Evolutionary conservation across 2,113 vertebrate genomes (phyloP).

Genomic region (Motacilla alba): DNA sequence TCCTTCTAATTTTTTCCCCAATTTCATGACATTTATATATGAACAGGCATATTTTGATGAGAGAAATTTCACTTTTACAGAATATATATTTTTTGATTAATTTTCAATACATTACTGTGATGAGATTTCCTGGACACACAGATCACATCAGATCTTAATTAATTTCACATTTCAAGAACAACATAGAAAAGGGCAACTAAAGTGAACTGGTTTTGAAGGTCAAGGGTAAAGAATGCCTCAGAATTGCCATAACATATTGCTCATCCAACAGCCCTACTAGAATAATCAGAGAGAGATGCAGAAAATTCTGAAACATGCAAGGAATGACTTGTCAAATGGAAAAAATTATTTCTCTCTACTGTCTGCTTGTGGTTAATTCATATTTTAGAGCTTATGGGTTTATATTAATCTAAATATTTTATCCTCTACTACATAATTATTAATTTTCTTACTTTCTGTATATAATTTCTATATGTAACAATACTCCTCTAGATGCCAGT

Average conservation of each 20-base stretch:
- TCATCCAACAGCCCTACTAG: background rate
- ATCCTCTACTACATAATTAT: background rate
- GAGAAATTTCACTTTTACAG: background rate
- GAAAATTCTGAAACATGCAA: background rate
- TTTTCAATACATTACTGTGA: background rate
- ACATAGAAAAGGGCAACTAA: background rate
- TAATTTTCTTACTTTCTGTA: background rate
- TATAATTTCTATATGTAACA: background rate
- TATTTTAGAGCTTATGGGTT: background rate
- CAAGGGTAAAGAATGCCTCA: background rate
- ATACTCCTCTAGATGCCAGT: background rate
- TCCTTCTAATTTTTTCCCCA: rapidly evolving
- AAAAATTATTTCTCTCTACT: background rate
- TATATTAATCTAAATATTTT: background rate
- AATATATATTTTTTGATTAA: background rate
- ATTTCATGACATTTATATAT: background rate
- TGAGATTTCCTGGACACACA: background rate
- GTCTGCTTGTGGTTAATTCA: background rate
- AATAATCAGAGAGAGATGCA: background rate
- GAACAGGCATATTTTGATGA: background rate
- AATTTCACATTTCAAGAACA: background rate
- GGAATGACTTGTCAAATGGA: background rate
- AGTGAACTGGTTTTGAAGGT: background rate
- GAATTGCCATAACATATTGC: background rate
- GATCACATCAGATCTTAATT: background rate